Conservation (phyloP, 37 sponge, comb jelly and placozoan genomes). For the Mnemiopsis leidyi region DNA sequence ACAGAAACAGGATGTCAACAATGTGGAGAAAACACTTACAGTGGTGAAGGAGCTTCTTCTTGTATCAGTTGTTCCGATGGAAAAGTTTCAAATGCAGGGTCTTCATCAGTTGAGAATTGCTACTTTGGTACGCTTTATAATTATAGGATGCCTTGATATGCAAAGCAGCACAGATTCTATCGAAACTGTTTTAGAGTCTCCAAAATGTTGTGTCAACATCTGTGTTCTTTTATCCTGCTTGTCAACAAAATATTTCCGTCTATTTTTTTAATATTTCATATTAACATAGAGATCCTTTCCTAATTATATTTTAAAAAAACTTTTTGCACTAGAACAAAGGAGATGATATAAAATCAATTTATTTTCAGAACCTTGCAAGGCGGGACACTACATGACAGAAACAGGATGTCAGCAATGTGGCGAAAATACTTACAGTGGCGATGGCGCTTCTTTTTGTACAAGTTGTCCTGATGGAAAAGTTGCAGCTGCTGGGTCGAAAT, state of each 20-base stretch:
- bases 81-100: not conserved
- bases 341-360: too few relatives aligned
- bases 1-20: not conserved
- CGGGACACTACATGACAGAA: not conserved
- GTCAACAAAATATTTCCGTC: too few relatives aligned
- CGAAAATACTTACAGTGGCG: not conserved
- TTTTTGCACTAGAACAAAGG: too few relatives aligned
- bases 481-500: not conserved
- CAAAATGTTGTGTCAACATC: too few relatives aligned
- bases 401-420: not conserved
- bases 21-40: not conserved
- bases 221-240: too few relatives aligned
- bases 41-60: not conserved
- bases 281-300: too few relatives aligned
- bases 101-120: not conserved
- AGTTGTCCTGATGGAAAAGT: not conserved
- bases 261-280: too few relatives aligned
- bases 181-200: too few relatives aligned
- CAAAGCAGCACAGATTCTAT: too few relatives aligned
- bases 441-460: not conserved
- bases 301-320: too few relatives aligned
- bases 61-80: not conserved
- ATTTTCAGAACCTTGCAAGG: not conserved
- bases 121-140: too few relatives aligned
- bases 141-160: too few relatives aligned